Percentiles rank a stretch among this genome's conserved stretches.
Evolutionary conservation across 2,888 invertebrate species (phyloP).

Genomic region (Nomada fucata): DNA sequence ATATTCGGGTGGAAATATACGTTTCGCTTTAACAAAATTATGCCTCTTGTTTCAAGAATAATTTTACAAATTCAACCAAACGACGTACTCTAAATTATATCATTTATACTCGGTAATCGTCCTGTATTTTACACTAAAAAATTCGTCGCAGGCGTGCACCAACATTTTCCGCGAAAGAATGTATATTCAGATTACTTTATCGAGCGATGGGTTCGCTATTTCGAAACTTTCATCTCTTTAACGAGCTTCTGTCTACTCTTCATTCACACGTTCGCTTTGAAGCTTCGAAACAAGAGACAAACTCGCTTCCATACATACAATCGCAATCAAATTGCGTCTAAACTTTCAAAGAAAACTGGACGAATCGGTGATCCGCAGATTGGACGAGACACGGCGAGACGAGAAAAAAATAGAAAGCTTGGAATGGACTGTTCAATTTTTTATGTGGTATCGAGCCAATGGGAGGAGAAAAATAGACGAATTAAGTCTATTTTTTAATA

Average conservation of each 20-base stretch:
- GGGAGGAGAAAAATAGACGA: no score
- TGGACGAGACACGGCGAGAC: background rate
- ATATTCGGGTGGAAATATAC: background rate
- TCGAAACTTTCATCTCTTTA: constrained; percentile 1
- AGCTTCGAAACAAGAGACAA: background rate
- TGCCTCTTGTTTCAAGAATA: no score
- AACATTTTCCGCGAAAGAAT: no score
- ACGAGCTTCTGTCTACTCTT: background rate
- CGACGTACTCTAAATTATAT: no score
- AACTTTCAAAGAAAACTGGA: constrained; percentile 30
- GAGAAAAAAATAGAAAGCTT: background rate
- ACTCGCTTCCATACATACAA: constrained; percentile 4
- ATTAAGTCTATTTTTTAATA: constrained; percentile 6
- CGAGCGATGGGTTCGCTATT: constrained; percentile 4
- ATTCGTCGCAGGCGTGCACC: no score
- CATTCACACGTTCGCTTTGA: constrained; percentile 7
- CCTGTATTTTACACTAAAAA: no score
- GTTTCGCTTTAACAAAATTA: no score
- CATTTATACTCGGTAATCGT: no score
- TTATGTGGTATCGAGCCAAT: constrained; percentile 6
- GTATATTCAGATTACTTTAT: background rate
- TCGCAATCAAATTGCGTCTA: background rate
- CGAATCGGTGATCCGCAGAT: constrained; percentile 4
- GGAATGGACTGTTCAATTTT: constrained; percentile 15
- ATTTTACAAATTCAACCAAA: no score